Conservation (phyloP, 2,888 invertebrate genomes). For the Leptura quadrifasciata region DNA sequence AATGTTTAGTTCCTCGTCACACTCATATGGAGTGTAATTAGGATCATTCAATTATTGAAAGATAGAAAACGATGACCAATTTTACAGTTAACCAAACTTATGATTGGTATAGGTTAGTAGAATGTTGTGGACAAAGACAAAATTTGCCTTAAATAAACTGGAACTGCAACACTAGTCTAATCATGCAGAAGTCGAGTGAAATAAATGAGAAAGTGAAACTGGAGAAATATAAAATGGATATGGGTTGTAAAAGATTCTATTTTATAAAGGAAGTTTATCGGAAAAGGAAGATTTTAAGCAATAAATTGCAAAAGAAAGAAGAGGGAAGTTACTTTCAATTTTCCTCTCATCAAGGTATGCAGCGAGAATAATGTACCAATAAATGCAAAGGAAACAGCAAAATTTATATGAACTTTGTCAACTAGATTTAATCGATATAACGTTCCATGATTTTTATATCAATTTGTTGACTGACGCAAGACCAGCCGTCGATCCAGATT, state of each 20-base stretch:
- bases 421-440: background rate
- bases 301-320: background rate
- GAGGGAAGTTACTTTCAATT: background rate
- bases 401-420: background rate
- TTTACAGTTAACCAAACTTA: too few species aligned
- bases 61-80: too few species aligned
- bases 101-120: too few species aligned
- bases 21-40: too few species aligned
- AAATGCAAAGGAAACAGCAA: background rate
- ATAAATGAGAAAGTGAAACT: background rate
- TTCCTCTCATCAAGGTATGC: background rate
- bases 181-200: too few species aligned
- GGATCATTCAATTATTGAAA: too few species aligned
- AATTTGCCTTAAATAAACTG: too few species aligned
- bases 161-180: too few species aligned
- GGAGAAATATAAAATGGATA: background rate
- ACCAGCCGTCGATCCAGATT: background rate
- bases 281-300: background rate
- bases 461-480: background rate
- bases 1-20: constrained; percentile 8
- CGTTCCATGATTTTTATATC: background rate
- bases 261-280: background rate
- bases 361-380: background rate
- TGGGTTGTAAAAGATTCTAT: background rate
- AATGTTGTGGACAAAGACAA: too few species aligned